Evolutionary conservation across 2,113 vertebrate genomes (phyloP).

Genomic region (Pavo muticus): DNA sequence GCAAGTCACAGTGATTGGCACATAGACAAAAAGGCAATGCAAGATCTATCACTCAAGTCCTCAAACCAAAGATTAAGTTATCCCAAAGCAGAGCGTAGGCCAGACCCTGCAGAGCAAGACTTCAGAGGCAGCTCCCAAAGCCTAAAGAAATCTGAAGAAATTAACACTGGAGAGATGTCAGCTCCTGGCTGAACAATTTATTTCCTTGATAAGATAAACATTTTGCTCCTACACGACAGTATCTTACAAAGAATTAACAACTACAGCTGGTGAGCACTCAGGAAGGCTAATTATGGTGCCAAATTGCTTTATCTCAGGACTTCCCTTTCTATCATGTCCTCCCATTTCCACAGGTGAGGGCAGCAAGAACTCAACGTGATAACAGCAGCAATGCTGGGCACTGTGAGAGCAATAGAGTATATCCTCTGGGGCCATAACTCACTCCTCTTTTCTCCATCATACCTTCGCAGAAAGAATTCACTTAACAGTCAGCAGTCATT

Average conservation of each 20-base stretch:
- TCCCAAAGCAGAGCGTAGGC: not conserved
- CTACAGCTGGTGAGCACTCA: not conserved
- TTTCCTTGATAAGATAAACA: not conserved
- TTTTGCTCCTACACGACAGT: not conserved
- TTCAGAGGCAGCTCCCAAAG: not conserved
- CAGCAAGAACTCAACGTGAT: not conserved
- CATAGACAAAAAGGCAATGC: not conserved
- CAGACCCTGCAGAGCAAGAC: not conserved
- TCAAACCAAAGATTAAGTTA: not conserved
- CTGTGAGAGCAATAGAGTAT: not conserved
- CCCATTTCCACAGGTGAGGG: not conserved
- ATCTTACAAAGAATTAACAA: not conserved
- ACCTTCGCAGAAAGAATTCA: not conserved
- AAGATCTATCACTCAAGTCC: not conserved
- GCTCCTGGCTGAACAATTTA: not conserved
- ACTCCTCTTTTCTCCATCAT: not conserved
- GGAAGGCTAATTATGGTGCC: slow-evolving; percentile 10
- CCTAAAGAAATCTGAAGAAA: not conserved
- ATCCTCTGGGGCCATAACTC: not conserved
- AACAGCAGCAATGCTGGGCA: not conserved
- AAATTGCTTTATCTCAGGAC: not conserved
- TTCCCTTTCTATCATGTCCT: not conserved
- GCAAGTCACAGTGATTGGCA: not conserved
- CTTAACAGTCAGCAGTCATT: not conserved
- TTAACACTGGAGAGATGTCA: not conserved